A percentile compares a stretch with the other conserved stretches of the same genome.
Evolutionary conservation across 2,113 vertebrate genomes (phyloP).

Genomic region (Gavialis gangeticus): DNA sequence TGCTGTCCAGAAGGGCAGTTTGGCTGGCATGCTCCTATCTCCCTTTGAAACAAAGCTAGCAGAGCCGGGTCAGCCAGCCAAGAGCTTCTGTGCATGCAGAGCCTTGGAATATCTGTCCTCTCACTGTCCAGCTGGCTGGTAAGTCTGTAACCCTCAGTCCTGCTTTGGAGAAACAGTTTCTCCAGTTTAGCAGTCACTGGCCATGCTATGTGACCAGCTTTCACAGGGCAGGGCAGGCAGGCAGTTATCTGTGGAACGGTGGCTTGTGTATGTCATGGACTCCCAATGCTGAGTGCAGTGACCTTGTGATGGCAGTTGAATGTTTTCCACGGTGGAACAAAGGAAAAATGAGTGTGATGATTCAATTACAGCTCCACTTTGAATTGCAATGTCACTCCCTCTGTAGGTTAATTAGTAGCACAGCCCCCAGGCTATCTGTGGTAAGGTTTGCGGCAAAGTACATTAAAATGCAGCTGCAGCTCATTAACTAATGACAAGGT

Average conservation of each 20-base stretch:
- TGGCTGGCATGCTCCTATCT: rapidly evolving
- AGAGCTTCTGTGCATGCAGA: background rate
- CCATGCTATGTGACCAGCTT: background rate
- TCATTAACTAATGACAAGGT: slow-evolving; percentile 34
- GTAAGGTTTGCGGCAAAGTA: slow-evolving; percentile 14
- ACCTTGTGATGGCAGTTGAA: slow-evolving; percentile 52
- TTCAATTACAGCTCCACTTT: slow-evolving; percentile 73
- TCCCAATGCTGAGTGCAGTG: background rate
- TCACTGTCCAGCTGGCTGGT: background rate
- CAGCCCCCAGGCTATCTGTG: slow-evolving; percentile 25
- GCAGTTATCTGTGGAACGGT: background rate
- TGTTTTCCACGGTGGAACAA: slow-evolving; percentile 57
- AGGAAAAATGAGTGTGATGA: slow-evolving; percentile 68
- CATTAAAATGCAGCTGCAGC: slow-evolving; percentile 59
- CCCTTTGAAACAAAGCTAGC: background rate
- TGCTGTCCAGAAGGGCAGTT: background rate
- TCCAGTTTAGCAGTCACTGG: background rate
- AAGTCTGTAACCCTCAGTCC: background rate
- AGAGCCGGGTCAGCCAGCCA: background rate
- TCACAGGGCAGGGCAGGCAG: background rate
- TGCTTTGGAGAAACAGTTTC: background rate
- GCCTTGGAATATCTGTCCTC: background rate
- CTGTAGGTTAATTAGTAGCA: slow-evolving; percentile 79
- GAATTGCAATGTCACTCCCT: slow-evolving; percentile 67
- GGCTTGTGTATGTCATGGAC: rapidly evolving